Percentiles rank a stretch among this genome's conserved stretches.
Evolutionary conservation across 2,888 invertebrate species (phyloP).

Genomic region (Abscondita cerata): DNA sequence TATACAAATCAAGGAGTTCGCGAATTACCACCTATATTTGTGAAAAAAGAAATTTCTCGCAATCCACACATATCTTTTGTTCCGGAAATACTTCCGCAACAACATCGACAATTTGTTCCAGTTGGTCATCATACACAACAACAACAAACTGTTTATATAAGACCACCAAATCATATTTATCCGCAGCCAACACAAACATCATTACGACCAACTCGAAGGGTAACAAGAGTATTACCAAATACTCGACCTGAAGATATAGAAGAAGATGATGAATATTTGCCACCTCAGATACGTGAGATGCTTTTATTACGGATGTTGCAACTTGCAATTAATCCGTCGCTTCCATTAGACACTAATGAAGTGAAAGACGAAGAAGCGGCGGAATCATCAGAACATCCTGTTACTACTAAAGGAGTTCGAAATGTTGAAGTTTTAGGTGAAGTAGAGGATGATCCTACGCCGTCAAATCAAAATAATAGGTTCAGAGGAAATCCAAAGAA

Average conservation of each 20-base stretch:
- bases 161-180: conserved; percentile 15
- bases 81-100: no score
- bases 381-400: conserved; percentile 60
- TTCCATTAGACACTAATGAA: conserved; percentile 51
- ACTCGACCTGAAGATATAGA: conserved; percentile 37
- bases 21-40: neutral
- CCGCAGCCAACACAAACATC: conserved; percentile 36
- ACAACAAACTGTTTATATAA: conserved; percentile 31
- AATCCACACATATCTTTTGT: no score
- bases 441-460: conserved; percentile 56
- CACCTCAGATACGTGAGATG: conserved; percentile 75
- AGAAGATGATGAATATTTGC: conserved; percentile 69
- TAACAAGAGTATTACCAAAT: conserved; percentile 47
- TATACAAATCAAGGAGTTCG: conserved; percentile 1
- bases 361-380: conserved; percentile 49
- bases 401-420: conserved; percentile 68
- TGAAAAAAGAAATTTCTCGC: neutral
- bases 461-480: conserved; percentile 1
- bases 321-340: conserved; percentile 72
- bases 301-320: conserved; percentile 75
- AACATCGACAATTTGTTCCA: no score
- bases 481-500: conserved; percentile 11
- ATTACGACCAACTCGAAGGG: conserved; percentile 50
- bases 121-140: conserved; percentile 27
- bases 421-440: conserved; percentile 77